These are phyloP conservation scores for Oryzias sinensis DNA, from an alignment of 2,797 vertebrate genomes.

Conservation along the genomic window DNA sequence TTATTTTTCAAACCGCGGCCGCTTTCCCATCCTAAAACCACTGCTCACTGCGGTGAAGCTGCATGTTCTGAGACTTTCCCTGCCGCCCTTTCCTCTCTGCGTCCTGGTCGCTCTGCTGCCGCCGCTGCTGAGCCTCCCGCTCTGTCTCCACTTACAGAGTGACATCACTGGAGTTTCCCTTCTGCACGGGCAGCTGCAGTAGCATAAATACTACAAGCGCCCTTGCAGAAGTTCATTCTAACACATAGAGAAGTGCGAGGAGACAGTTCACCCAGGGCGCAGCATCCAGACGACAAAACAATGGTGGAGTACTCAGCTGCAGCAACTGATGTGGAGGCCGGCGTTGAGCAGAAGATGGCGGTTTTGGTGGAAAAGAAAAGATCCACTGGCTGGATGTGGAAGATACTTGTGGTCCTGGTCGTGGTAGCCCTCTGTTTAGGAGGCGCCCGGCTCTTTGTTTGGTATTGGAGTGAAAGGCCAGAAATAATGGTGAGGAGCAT, in stretches of 20 bases:
- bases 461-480: conserved; percentile 33
- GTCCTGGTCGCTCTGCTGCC: conserved; percentile 15
- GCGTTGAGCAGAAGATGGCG: conserved; percentile 37
- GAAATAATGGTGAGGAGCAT: conserved; percentile 35
- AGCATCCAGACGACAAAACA: background rate
- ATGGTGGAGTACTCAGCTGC: conserved; percentile 56
- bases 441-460: conserved; percentile 46
- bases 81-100: conserved; percentile 32
- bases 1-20: conserved; percentile 14
- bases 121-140: conserved; percentile 41
- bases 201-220: conserved; percentile 66
- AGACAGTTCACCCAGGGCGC: background rate
- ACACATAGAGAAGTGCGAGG: conserved; percentile 33
- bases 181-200: conserved; percentile 36
- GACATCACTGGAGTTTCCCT: conserved; percentile 82
- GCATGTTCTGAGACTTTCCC: conserved; percentile 63
- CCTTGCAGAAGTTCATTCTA: conserved; percentile 53
- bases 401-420: conserved; percentile 23
- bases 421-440: conserved; percentile 40
- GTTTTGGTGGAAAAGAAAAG: conserved; percentile 59
- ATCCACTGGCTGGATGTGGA: conserved; percentile 51
- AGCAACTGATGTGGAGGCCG: conserved; percentile 54
- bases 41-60: conserved; percentile 26
- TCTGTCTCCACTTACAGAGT: conserved; percentile 58
- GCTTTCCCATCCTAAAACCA: conserved; percentile 56